Conservation (phyloP, 2,113 vertebrate genomes). For the Microtus richardsoni region DNA sequence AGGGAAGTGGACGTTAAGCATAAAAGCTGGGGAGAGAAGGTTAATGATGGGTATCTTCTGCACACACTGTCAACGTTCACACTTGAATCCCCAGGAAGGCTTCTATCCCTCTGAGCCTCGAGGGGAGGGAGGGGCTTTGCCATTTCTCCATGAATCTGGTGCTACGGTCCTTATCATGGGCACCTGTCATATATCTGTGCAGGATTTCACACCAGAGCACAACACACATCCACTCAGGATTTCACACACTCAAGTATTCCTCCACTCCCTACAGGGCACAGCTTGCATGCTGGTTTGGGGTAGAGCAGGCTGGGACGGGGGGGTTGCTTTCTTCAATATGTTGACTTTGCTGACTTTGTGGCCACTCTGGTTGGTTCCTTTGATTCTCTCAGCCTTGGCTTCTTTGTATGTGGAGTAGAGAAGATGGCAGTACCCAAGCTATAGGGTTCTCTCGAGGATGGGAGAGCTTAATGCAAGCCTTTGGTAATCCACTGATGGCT, state of each 20-base stretch:
- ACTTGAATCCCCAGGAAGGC: too few relatives aligned
- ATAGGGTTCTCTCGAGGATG: background rate
- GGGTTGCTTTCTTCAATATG: background rate
- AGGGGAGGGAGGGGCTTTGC: background rate
- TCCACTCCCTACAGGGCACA: background rate
- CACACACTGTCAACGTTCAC: background rate
- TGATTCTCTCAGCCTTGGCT: background rate
- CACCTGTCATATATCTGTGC: background rate
- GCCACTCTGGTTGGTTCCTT: background rate
- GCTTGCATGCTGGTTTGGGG: accelerated
- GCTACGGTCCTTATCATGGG: background rate
- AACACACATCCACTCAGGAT: background rate
- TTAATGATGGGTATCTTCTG: background rate
- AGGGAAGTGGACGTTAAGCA: too few relatives aligned
- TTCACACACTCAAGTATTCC: too few relatives aligned
- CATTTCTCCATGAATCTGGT: background rate
- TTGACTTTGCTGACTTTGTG: background rate
- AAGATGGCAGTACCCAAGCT: background rate
- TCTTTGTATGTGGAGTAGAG: background rate
- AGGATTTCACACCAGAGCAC: background rate
- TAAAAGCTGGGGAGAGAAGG: background rate
- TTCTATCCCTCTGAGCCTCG: background rate
- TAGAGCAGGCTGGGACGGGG: too few relatives aligned
- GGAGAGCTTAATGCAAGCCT: background rate
- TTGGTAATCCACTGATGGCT: background rate